Evolutionary conservation across 2,113 vertebrate genomes (phyloP), one percentile per base, ranked within the genome.

Genomic region (Dasyprocta punctata): DNA sequence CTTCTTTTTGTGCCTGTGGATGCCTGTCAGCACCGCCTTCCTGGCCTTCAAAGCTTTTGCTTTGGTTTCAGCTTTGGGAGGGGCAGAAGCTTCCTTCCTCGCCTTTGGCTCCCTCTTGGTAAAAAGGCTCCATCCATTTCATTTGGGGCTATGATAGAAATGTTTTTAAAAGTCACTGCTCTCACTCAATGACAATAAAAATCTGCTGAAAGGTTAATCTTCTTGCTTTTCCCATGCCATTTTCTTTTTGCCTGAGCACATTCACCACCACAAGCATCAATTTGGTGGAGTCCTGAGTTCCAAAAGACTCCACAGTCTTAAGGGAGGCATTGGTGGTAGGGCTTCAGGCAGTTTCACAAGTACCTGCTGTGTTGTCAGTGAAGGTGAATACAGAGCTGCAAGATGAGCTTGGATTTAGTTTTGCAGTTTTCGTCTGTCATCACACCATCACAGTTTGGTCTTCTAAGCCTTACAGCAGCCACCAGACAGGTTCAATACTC

Each of bases 351-450:
- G 77, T 97, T 97, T 96, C 93, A 80, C 30, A 82, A 86, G 82
- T 84, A 71, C 69, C 97, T 58, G 30, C 69, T 80, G 65, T 90
- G 84, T 95, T 97, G 97, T 97, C 90, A 97, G 17, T 93, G 92
- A 86, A 95, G 89, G 96, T 92, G 92, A 97, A 96, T 69, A 97
- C 41, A 95, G 96, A 98, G 96, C 86, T 77, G 4, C 90, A 97
- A 97, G 69, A 93, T 49, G 94, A 94, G 96, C 97, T 97, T 95
- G 83, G 95, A 96, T 98, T 98, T 95, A 96, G 97, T 97, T 97
- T 97, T 96, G 96, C 91, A 94, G 87, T 97, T 85, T 97, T 97
- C 95, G 96, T 97, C 97, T 98, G 98, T 98, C 95, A 90, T 96
- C 92, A 90, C 61, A n/a, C 97, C 96, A 89, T 81, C 93, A 93